Conservation (phyloP, 2,888 invertebrate species). For the Lithophane semibrunnea region DNA sequence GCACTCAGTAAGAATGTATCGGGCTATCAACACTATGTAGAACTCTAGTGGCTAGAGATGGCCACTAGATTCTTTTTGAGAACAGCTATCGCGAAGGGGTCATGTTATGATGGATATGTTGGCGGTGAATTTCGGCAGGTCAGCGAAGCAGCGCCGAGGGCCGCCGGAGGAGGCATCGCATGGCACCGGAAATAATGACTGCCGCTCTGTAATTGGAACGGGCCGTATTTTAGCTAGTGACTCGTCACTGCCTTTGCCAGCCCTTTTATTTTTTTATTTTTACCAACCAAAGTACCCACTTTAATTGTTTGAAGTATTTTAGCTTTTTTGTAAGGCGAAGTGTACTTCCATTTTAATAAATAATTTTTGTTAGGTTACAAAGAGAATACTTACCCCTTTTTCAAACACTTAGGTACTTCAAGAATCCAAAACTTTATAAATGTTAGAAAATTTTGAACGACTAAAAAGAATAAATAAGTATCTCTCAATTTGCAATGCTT, state of each 20-base stretch:
- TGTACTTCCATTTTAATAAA: conserved; percentile 17
- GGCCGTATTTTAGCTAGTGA: conserved; percentile 75
- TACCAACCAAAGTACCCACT: conserved; percentile 28
- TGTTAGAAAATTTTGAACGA: conserved; percentile 35
- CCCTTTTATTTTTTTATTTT: conserved; percentile 47
- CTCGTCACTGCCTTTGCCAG: conserved; percentile 55
- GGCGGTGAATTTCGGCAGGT: conserved; percentile 82
- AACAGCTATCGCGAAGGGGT: conserved; percentile 55
- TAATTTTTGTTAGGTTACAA: conserved; percentile 26
- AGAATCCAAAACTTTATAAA: conserved; percentile 47
- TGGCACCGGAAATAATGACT: conserved; percentile 88
- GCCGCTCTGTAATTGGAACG: conserved; percentile 88
- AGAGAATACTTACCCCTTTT: conserved; percentile 39
- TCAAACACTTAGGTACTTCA: conserved; percentile 41
- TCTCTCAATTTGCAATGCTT: conserved; percentile 45
- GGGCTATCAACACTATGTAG: conserved; percentile 64
- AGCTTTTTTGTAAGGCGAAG: conserved; percentile 13
- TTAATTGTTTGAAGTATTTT: conserved; percentile 46
- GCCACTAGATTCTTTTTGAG: conserved; percentile 29
- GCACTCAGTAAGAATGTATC: conserved; percentile 73
- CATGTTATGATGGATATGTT: conserved; percentile 71
- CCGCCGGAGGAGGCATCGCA: conserved; percentile 80
- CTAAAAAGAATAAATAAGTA: conserved; percentile 52
- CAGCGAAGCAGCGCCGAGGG: conserved; percentile 79
- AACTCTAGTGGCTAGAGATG: conserved; percentile 46